Conservation (phyloP, 2,797 vertebrate genomes). For the Sphenodon punctatus region DNA sequence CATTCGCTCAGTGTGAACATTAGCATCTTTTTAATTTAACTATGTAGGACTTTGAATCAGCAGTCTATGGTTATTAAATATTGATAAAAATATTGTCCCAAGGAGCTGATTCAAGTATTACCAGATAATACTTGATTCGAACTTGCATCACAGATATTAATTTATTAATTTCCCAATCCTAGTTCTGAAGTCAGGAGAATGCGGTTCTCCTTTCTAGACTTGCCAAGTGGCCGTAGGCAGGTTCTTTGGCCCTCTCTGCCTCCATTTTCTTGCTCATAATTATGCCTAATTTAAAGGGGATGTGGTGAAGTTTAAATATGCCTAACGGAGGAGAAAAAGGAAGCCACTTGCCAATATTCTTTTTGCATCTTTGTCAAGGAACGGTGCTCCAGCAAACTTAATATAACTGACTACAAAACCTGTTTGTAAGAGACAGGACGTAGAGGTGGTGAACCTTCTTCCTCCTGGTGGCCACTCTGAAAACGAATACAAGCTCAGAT, state of each 20-base stretch:
- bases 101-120: background rate
- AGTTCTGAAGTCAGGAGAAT: background rate
- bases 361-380: no score
- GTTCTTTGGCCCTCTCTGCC: background rate
- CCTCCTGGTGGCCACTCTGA: no score
- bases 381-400: no score
- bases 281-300: no score
- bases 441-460: no score
- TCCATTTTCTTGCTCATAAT: no score
- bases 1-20: background rate
- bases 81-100: background rate
- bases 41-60: background rate
- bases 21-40: rapidly evolving
- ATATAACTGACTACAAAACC: no score
- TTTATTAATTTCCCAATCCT: background rate
- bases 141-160: background rate
- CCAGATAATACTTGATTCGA: background rate
- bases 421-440: no score
- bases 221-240: background rate
- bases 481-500: no score
- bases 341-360: no score
- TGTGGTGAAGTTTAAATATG: no score
- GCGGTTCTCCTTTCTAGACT: background rate
- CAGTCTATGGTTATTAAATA: background rate
- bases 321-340: no score